Evolutionary conservation across 2,888 invertebrate species (phyloP), one percentile per base, ranked within the genome.

Genomic region (Onchidella celtica): DNA sequence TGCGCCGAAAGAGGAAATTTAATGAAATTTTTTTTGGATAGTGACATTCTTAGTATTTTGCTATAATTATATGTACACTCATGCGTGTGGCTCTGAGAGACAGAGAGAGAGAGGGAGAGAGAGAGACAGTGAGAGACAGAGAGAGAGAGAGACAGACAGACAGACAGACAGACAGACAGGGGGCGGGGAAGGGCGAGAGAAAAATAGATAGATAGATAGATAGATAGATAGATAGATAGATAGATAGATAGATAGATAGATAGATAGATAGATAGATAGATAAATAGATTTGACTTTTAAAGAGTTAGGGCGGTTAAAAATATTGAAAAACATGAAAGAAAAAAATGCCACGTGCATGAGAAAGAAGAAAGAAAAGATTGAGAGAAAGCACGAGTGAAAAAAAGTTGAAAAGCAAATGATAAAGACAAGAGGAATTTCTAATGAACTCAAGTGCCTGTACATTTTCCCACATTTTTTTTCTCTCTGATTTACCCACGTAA

Each of bases 111-210:
- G 27, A 27, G 47, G n/a, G 70, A 70, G 47, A 47, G 29, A 40
- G 70, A 24, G 47, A 21, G 27, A 70, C 24, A 70, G 27, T 24
- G 47, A 70, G n/a, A 70, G n/a, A 27, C 24, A 47, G 70, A 70
- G 29, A 47, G 27, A 70, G 24, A 47, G 24, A 29, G 21, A 70
- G 47, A 70, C 40, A 27, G 47, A 47, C n/a, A 47, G 24, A 21
- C 21, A 70, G 70, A 70, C 24, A 29, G 21, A 70, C 17, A 47
- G 29, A 27, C 24, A 70, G 70, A 70, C 24, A 40, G 47, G 27
- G 17, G n/a, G 47, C 40, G 17, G 47, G 29, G n/a, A 24, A 27
- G 47, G 6, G 29, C 40, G 36, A 36, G 36, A 34, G 34, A 69
- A 3, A 36, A 29, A 9, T 32, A 36, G 36, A 36, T 21, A 34